These are phyloP conservation scores for Bemisia tabaci DNA, from an alignment of 1,140 invertebrate genomes.

Conservation along the genomic window DNA sequence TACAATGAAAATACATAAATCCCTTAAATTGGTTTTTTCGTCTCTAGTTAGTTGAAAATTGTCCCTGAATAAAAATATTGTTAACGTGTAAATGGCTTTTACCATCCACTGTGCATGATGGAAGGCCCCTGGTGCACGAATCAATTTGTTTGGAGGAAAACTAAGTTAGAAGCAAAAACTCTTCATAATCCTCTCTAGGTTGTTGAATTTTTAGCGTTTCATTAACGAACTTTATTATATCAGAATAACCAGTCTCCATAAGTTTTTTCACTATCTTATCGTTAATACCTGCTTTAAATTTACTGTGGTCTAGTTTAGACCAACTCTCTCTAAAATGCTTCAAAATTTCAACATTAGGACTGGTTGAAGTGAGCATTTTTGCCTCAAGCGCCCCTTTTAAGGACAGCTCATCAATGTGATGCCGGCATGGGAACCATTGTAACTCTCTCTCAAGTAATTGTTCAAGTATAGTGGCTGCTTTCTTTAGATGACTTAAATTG, in stretches of 20 bases:
- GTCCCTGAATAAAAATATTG: conserved; percentile 4
- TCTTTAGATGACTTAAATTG: not conserved
- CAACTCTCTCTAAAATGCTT: conserved; percentile 10
- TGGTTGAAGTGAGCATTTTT: conserved; percentile 8
- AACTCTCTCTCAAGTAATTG: conserved; percentile 10
- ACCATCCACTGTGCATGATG: conserved; percentile 4
- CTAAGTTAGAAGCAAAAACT: conserved; percentile 9
- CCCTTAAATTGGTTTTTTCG: conserved; percentile 15
- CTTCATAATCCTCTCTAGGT: conserved; percentile 11
- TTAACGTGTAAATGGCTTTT: conserved; percentile 5
- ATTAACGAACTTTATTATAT: conserved; percentile 2
- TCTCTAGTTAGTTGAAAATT: conserved; percentile 12
- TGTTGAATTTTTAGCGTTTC: conserved; percentile 1
- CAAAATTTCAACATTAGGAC: conserved; percentile 6
- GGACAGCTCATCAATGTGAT: conserved; percentile 12
- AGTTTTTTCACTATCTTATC: conserved; percentile 5
- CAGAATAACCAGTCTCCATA: not conserved
- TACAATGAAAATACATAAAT: conserved; percentile 18
- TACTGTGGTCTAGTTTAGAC: conserved; percentile 9
- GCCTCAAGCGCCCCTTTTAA: conserved; percentile 10
- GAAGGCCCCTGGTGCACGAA: conserved; percentile 8
- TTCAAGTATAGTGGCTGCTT: conserved; percentile 12
- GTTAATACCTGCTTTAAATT: conserved; percentile 4
- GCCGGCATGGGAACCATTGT: conserved; percentile 13
- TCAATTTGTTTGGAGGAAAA: conserved; percentile 4